Evolutionary conservation across 2,888 invertebrate species (phyloP), one percentile per base, ranked within the genome.

Genomic region (Dromius quadrimaculatus): DNA sequence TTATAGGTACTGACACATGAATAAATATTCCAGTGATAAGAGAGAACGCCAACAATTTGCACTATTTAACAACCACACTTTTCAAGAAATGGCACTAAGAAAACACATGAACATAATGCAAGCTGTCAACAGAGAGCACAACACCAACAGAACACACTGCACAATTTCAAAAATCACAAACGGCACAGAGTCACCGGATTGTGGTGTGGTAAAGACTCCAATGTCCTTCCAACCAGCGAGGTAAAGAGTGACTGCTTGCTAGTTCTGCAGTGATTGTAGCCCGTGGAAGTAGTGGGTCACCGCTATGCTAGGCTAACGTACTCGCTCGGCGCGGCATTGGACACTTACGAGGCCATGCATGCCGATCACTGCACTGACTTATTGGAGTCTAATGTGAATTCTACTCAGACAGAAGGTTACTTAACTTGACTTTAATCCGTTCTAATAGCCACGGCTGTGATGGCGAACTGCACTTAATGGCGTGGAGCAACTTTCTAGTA

Each of bases 201-300:
- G 71, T 62, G 62, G 36, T 23, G 71, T 32, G 54, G 13, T 68
- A 57, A 74, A 74, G 74, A 74, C 75, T 74, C 74, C 72, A 73
- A 72, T 75, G 76, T 75, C 76, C 75, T 76, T 74, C 72, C 74
- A 73, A 72, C 73, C 74, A 73, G 74, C 75, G 72, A 74, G 72
- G 70, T 75, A 74, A 74, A 73, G 74, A 76, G 74, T 75, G 76
- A 74, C 65, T 72, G 72, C 74, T n/a, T 75, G 47, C 13, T 73
- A n/a, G 75, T 72, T 73, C 75, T 75, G 74, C 74, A 75, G 74
- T 74, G 74, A 75, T 72, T 73, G 73, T 71, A 73, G 72, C 72
- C 66, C 71, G 71, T 71, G 71, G 72, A 73, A 74, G 76, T 76
- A 77, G 77, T 78, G 78, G 79, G 79, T 79, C 79, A 79, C 75